Percentiles rank a stretch among this genome's conserved stretches.
Evolutionary conservation across 2,797 vertebrate genomes (phyloP).

Genomic region (Clarias pachynema): DNA sequence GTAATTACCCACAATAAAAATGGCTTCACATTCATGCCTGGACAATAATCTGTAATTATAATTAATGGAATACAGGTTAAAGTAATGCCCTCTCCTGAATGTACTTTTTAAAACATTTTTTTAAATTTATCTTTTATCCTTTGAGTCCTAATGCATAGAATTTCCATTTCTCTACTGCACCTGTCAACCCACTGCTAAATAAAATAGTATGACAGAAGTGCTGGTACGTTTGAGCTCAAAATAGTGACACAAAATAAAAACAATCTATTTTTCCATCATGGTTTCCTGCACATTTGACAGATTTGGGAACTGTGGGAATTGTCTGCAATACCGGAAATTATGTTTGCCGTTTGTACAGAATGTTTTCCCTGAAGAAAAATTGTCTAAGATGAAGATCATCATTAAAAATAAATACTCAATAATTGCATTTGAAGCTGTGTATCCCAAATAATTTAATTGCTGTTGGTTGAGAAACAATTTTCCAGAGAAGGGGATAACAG

Average conservation of each 20-base stretch:
- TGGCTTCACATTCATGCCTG: background rate
- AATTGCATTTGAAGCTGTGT: background rate
- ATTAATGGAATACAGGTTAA: background rate
- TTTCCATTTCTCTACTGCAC: conserved; percentile 23
- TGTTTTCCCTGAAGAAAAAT: background rate
- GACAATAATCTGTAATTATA: background rate
- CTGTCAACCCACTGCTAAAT: conserved; percentile 21
- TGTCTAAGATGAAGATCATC: background rate
- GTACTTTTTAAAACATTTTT: background rate
- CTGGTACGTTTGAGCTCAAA: background rate
- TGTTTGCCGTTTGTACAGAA: background rate
- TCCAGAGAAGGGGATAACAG: background rate
- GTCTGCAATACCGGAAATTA: conserved; percentile 1
- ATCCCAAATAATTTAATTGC: background rate
- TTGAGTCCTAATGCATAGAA: background rate
- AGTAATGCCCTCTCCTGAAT: background rate
- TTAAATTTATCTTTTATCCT: background rate
- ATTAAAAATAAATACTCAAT: conserved; percentile 7
- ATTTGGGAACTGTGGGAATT: conserved; percentile 16
- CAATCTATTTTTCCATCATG: conserved; percentile 32
- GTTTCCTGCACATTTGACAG: conserved; percentile 25
- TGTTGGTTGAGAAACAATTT: background rate
- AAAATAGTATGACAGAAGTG: background rate
- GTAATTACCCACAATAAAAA: background rate
- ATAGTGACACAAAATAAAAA: conserved; percentile 15